Evolutionary conservation across 2,888 invertebrate species (phyloP).

Genomic region (Lumbricus terrestris): DNA sequence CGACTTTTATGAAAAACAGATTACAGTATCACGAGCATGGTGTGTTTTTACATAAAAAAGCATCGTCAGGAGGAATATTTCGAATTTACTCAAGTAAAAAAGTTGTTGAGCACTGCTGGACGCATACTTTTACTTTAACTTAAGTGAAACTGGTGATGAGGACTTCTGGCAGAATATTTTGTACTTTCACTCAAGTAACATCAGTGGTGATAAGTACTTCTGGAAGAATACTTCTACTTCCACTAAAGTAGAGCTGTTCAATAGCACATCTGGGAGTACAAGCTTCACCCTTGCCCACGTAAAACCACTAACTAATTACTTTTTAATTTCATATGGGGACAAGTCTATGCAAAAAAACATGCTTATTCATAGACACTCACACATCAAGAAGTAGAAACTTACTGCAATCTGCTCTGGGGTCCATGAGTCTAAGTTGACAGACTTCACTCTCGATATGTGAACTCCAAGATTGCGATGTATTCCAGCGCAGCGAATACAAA

Average conservation of each 20-base stretch:
- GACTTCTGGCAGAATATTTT: too few relatives aligned
- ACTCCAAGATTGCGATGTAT: constrained; percentile 98
- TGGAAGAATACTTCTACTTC: too few relatives aligned
- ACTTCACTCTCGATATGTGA: constrained; percentile 97
- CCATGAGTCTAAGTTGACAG: constrained; percentile 97
- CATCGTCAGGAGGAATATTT: background rate
- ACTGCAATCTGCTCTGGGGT: constrained; percentile 93
- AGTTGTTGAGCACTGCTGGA: too few relatives aligned
- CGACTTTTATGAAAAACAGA: background rate
- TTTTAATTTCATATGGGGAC: too few relatives aligned
- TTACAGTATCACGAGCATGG: background rate
- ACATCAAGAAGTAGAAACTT: constrained; percentile 51
- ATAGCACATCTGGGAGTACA: too few relatives aligned
- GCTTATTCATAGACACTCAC: background rate
- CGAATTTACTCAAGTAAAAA: background rate
- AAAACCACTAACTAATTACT: too few relatives aligned
- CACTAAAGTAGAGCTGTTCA: too few relatives aligned
- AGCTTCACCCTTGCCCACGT: too few relatives aligned
- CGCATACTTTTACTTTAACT: too few relatives aligned
- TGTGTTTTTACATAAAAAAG: background rate
- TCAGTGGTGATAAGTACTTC: too few relatives aligned
- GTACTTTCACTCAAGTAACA: too few relatives aligned
- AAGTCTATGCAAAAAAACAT: too few relatives aligned
- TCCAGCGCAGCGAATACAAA: constrained; percentile 97
- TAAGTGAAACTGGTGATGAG: background rate